Percentiles rank a stretch among this genome's conserved stretches.
Evolutionary conservation across 2,797 vertebrate species (phyloP).

Genomic region (Perodicticus potto): DNA sequence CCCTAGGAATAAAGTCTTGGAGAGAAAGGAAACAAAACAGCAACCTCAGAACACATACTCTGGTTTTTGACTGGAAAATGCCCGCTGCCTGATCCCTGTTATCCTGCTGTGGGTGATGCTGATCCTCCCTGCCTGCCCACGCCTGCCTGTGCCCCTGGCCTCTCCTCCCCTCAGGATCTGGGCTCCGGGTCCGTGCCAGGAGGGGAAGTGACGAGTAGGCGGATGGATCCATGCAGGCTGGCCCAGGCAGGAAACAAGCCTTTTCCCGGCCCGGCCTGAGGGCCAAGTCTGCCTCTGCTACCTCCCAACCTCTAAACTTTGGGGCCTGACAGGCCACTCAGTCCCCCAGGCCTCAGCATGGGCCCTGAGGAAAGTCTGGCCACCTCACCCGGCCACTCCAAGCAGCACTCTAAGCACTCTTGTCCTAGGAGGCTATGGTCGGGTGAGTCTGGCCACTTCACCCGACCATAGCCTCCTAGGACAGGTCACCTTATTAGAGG

Average conservation of each 20-base stretch:
- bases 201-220: background rate
- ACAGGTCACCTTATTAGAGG: background rate
- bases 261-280: background rate
- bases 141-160: background rate
- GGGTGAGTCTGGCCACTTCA: no score
- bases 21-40: background rate
- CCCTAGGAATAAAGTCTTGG: background rate
- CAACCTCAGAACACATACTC: background rate
- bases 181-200: background rate
- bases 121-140: background rate
- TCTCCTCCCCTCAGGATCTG: background rate
- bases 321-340: background rate
- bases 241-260: background rate
- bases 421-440: no score
- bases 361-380: background rate
- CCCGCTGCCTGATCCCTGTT: no score
- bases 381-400: background rate
- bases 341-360: background rate
- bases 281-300: background rate
- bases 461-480: background rate
- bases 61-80: background rate
- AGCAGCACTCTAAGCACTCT: no score
- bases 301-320: background rate
- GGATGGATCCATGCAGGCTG: background rate
- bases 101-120: background rate